These are phyloP conservation scores for Andricus grossulariae DNA, from an alignment of 1,140 invertebrate species.

Conservation along the genomic window DNA sequence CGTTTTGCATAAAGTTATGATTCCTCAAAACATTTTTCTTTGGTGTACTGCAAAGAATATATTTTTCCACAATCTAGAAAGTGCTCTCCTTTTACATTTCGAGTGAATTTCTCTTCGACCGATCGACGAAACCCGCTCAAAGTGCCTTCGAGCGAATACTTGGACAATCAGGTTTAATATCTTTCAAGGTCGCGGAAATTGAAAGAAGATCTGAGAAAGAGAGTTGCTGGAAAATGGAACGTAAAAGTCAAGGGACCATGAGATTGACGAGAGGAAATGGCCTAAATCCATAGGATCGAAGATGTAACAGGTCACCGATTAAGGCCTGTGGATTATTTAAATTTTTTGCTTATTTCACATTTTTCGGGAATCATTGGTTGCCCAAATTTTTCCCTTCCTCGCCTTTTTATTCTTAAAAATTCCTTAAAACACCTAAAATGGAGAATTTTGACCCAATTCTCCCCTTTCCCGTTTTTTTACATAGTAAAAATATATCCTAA, in stretches of 20 bases:
- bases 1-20: too few relatives aligned
- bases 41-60: neutral
- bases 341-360: too few relatives aligned
- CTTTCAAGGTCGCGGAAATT: slow-evolving; percentile 4
- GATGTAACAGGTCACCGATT: neutral
- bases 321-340: too few relatives aligned
- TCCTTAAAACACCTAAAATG: too few relatives aligned
- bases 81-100: neutral
- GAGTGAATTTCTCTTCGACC: too few relatives aligned
- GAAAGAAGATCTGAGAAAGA: neutral
- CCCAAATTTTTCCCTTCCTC: too few relatives aligned
- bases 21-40: neutral
- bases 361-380: too few relatives aligned
- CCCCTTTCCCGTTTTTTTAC: too few relatives aligned
- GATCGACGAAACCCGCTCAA: neutral
- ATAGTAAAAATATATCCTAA: too few relatives aligned
- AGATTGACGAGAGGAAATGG: neutral
- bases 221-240: neutral
- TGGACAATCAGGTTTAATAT: neutral
- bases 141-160: neutral
- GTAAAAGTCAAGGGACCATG: neutral
- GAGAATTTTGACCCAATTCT: too few relatives aligned
- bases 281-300: neutral
- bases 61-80: neutral
- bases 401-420: too few relatives aligned